Evolutionary conservation across 2,113 vertebrate species (phyloP).

Genomic region (Globicephala melas): DNA sequence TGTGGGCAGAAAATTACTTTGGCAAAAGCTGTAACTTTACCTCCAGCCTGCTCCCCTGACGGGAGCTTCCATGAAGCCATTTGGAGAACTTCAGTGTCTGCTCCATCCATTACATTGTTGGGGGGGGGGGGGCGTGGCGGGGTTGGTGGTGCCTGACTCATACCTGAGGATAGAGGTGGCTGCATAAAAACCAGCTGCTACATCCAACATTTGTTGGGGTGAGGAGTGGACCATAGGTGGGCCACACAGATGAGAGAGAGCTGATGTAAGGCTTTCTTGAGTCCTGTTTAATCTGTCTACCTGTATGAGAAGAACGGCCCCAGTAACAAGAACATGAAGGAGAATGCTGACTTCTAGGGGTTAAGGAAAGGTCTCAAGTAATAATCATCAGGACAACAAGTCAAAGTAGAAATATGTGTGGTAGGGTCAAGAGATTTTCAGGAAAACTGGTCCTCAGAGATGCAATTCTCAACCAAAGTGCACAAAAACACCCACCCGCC

Average conservation of each 20-base stretch:
- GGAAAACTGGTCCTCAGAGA: not conserved
- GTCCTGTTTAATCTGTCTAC: not conserved
- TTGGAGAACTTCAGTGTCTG: not conserved
- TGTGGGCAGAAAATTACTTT: not conserved
- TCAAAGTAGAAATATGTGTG: not conserved
- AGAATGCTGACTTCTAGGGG: not conserved
- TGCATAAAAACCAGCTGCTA: not conserved
- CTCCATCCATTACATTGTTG: not conserved
- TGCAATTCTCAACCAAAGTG: not conserved
- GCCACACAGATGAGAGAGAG: not conserved
- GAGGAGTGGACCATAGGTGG: not conserved
- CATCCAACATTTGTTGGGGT: not conserved
- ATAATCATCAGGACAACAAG: not conserved
- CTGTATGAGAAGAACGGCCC: not conserved
- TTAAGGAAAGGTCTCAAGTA: not conserved
- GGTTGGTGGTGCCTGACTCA: not conserved
- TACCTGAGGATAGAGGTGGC: not conserved
- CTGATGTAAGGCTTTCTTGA: not conserved
- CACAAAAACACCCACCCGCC: not conserved
- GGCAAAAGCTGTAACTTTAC: not conserved
- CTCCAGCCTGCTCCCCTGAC: not conserved
- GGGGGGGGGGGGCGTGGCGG: no score
- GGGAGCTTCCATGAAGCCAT: not conserved
- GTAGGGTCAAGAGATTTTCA: not conserved
- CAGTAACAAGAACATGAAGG: not conserved